Evolutionary conservation across 2,888 invertebrate species (phyloP).

Genomic region (Sipha maydis): DNA sequence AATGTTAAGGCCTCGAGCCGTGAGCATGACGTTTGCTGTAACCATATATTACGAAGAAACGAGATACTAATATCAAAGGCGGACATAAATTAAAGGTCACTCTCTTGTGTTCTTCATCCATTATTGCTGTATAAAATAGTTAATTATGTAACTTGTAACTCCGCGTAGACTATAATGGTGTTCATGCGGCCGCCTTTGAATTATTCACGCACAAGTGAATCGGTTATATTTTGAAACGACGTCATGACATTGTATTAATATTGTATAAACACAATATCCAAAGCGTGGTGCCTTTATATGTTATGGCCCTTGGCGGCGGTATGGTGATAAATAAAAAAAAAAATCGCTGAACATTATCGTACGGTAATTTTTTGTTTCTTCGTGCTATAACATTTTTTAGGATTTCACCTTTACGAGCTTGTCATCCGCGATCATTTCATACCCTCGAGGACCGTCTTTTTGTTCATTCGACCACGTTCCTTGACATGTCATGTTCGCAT

Average conservation of each 20-base stretch:
- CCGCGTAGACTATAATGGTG: neutral
- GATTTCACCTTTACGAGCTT: conserved; percentile 10
- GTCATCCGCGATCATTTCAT: neutral
- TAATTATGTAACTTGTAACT: conserved; percentile 30
- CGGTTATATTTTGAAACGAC: neutral
- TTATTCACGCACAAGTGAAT: conserved; percentile 7
- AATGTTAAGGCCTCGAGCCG: neutral
- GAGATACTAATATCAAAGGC: neutral
- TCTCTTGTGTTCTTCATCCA: neutral
- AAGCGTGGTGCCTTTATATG: no score
- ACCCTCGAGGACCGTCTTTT: neutral
- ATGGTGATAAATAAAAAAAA: neutral
- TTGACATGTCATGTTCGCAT: neutral
- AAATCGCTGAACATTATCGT: neutral
- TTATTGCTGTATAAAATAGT: neutral
- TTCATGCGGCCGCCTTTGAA: neutral
- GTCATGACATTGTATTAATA: neutral
- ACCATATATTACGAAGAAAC: neutral
- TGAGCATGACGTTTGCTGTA: neutral
- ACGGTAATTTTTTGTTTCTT: neutral
- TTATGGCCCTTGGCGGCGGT: neutral
- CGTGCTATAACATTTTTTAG: neutral
- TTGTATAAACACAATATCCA: neutral
- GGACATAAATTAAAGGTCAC: conserved; percentile 14
- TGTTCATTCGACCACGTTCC: no score